A percentile compares a stretch with the other conserved stretches of the same genome.
phyloP scores from a whole-genome alignment of 1,140 invertebrate species.

The Trachymyrmex septentrionalis region DNA sequence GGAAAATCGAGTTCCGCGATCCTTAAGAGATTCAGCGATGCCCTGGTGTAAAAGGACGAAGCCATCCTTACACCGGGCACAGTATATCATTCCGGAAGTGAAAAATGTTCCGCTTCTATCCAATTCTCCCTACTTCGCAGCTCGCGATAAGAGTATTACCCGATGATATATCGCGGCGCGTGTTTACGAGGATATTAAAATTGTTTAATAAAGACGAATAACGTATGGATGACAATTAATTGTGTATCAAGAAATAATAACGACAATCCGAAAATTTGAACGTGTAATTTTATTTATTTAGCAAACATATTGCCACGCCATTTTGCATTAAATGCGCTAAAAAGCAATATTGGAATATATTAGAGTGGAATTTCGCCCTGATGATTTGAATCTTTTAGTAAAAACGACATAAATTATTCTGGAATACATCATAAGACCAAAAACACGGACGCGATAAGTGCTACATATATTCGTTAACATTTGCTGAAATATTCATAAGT shows the following conservation, averaged over 20 bases:
- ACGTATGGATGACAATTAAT: constrained; percentile 51
- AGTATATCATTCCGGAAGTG: constrained; percentile 74
- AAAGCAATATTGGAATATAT: background rate
- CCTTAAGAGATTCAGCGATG: constrained; percentile 62
- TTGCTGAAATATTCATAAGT: constrained; percentile 32
- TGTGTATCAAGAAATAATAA: constrained; percentile 49
- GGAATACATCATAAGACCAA: constrained; percentile 24
- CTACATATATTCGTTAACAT: constrained; percentile 25
- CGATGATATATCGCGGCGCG: constrained; percentile 72
- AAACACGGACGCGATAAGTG: constrained; percentile 24
- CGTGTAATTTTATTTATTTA: constrained; percentile 27
- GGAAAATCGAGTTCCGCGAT: constrained; percentile 52
- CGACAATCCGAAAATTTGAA: background rate
- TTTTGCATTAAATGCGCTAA: background rate
- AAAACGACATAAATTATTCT: constrained; percentile 49
- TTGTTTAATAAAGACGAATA: constrained; percentile 72
- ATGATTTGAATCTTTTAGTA: constrained; percentile 50
- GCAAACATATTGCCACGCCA: background rate
- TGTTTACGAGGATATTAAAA: constrained; percentile 76
- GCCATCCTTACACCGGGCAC: constrained; percentile 64
- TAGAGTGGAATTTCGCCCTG: constrained; percentile 7
- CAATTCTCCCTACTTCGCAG: constrained; percentile 74
- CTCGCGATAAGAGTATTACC: constrained; percentile 75
- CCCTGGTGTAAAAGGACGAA: constrained; percentile 55
- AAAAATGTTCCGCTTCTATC: constrained; percentile 75